Percentiles rank a stretch among this genome's conserved stretches.
Conservation (phyloP, 2,888 invertebrate species). For the Silvanus unidentatus region DNA sequence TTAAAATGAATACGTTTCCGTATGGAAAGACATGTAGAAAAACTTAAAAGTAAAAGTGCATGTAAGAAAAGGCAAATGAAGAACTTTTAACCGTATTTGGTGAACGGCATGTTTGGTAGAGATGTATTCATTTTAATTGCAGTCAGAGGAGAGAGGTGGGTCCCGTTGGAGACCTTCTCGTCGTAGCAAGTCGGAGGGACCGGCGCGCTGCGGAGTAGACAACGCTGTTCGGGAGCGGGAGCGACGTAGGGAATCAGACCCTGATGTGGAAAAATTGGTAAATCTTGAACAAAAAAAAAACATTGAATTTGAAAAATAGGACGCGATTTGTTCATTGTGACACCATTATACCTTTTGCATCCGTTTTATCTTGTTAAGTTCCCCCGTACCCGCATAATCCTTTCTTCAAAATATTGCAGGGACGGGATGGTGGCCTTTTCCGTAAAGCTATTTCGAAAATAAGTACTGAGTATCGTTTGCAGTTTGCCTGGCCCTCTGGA, state of each 20-base stretch:
- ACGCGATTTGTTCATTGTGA: neutral
- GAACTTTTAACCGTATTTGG: neutral
- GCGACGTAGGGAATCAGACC: conserved; percentile 45
- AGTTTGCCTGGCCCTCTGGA: conserved; percentile 79
- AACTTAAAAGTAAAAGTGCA: conserved; percentile 17
- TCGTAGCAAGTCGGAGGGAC: conserved; percentile 75
- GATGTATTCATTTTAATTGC: conserved; percentile 49
- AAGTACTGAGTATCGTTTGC: conserved; percentile 82
- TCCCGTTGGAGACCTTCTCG: conserved; percentile 57
- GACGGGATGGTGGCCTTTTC: conserved; percentile 57
- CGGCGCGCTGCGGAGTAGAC: conserved; percentile 44
- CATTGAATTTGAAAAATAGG: neutral
- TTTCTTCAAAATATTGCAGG: conserved; percentile 21
- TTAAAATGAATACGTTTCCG: conserved; percentile 46
- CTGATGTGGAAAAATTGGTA: conserved; percentile 45
- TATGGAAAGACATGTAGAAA: conserved; percentile 24
- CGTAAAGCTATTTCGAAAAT: conserved; percentile 66
- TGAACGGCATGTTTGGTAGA: conserved; percentile 28
- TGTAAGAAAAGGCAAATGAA: conserved; percentile 15
- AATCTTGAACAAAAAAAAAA: conserved; percentile 15
- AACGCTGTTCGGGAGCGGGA: conserved; percentile 38
- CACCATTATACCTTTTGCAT: conserved; percentile 3
- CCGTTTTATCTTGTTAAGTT: conserved; percentile 1
- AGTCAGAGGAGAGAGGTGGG: conserved; percentile 66
- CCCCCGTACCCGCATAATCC: conserved; percentile 1